These are phyloP conservation scores for Micromesistius poutassou DNA, from an alignment of 2,797 vertebrate species.

Conservation along the genomic window DNA sequence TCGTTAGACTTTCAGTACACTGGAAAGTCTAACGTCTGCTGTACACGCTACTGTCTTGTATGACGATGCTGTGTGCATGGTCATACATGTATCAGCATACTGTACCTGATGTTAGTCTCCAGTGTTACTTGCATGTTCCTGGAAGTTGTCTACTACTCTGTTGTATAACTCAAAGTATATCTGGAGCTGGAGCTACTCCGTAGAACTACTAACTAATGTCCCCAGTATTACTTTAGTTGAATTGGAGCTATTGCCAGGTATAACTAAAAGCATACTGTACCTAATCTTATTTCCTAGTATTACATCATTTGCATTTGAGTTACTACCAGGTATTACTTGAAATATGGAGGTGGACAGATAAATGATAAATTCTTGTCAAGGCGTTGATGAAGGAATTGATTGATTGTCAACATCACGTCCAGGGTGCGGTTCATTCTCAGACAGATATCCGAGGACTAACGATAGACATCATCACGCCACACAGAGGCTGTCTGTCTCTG, in stretches of 20 bases:
- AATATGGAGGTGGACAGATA: not conserved
- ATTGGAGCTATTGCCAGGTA: not conserved
- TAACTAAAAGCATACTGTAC: not conserved
- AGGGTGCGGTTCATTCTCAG: not conserved
- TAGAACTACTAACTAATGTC: not conserved
- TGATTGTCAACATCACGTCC: not conserved
- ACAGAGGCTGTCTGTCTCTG: conserved; percentile 14
- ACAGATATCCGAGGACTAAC: conserved; percentile 35
- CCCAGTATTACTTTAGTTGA: not conserved
- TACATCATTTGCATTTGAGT: not conserved
- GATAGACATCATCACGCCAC: conserved; percentile 32
- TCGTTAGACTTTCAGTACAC: not conserved
- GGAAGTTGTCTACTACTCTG: no score
- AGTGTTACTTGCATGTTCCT: not conserved
- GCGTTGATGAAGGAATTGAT: not conserved
- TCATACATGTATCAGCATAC: not conserved
- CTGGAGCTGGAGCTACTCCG: not conserved
- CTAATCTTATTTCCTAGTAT: not conserved
- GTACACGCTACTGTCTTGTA: not conserved
- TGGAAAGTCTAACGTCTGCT: not conserved
- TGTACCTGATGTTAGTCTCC: not conserved
- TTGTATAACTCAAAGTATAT: not conserved
- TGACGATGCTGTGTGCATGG: no score
- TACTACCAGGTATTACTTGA: not conserved
- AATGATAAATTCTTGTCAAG: not conserved